Percentiles rank a stretch among this genome's conserved stretches.
Conservation (phyloP, 2,113 vertebrate species). For the Planiliza haematocheilus region DNA sequence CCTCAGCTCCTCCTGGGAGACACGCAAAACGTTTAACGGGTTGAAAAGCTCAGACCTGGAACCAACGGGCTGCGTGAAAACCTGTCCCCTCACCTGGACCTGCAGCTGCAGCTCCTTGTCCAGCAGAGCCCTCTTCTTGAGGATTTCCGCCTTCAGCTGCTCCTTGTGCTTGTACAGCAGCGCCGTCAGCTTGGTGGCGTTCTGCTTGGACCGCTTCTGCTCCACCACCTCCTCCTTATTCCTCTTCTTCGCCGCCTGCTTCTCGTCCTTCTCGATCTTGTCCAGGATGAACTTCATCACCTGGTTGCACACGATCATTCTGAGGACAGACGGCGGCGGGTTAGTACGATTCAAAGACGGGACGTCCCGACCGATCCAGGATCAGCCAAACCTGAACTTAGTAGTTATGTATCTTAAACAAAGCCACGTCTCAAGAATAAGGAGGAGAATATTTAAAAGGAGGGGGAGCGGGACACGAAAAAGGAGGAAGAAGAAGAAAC, state of each 20-base stretch:
- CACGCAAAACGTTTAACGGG: neutral
- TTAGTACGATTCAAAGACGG: neutral
- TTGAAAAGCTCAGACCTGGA: too few relatives aligned
- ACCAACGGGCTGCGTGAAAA: too few relatives aligned
- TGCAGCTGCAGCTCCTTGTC: conserved; percentile 98
- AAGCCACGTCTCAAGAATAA: too few relatives aligned
- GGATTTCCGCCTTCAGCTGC: conserved; percentile 95
- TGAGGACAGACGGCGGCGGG: conserved; percentile 54
- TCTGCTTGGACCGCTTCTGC: conserved; percentile 96
- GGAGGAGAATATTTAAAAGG: too few relatives aligned
- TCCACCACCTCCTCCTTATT: conserved; percentile 97
- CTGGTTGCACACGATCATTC: conserved; percentile 99
- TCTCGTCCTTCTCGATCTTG: conserved; percentile 99
- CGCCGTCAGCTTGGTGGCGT: conserved; percentile 93
- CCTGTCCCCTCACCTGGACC: conserved; percentile 89
- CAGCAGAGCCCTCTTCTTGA: conserved; percentile 96
- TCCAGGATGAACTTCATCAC: conserved; percentile 99
- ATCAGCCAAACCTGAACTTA: too few relatives aligned
- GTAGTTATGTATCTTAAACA: too few relatives aligned
- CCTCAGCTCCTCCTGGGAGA: conserved; percentile 93
- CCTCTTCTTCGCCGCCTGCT: conserved; percentile 95
- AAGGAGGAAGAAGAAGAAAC: too few relatives aligned
- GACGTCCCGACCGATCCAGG: too few relatives aligned
- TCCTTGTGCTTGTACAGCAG: conserved; percentile 99
- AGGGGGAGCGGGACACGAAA: too few relatives aligned